Evolutionary conservation across 1,140 invertebrate species (phyloP).

Genomic region (Drosophila nebulosa): DNA sequence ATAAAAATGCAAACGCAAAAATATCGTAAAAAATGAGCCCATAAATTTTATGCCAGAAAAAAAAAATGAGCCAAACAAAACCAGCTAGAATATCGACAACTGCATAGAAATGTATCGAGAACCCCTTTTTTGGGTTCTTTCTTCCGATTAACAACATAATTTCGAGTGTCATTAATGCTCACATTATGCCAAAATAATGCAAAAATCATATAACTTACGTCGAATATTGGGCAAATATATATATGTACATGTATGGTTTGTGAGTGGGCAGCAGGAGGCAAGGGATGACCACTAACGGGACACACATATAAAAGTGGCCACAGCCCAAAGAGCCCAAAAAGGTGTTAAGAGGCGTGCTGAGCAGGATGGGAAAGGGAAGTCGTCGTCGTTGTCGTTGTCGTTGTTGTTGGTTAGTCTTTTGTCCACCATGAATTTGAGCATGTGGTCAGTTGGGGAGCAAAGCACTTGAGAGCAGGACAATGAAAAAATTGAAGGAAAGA

Average conservation of each 20-base stretch:
- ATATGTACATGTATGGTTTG: no score
- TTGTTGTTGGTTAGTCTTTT: slow-evolving; percentile 34
- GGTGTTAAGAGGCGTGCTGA: slow-evolving; percentile 59
- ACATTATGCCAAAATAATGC: slow-evolving; percentile 77
- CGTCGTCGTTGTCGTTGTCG: slow-evolving; percentile 16
- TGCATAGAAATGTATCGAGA: slow-evolving; percentile 2
- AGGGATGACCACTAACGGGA: slow-evolving; percentile 60
- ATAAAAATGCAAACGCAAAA: slow-evolving; percentile 75
- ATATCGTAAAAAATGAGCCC: slow-evolving; percentile 61
- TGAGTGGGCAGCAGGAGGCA: background rate
- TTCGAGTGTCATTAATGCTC: slow-evolving; percentile 74
- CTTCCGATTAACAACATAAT: slow-evolving; percentile 73
- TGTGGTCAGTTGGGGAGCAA: slow-evolving; percentile 57
- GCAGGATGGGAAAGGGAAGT: slow-evolving; percentile 26
- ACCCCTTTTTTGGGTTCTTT: background rate
- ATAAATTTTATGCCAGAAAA: slow-evolving; percentile 59
- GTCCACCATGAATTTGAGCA: slow-evolving; percentile 53
- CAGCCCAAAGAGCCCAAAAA: slow-evolving; percentile 32
- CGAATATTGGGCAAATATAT: background rate
- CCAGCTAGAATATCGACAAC: background rate
- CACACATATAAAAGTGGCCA: slow-evolving; percentile 62
- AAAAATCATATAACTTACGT: slow-evolving; percentile 73
- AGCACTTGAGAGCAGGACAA: slow-evolving; percentile 43
- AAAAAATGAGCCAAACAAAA: slow-evolving; percentile 12
- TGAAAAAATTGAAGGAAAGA: background rate